Evolutionary conservation across 2,888 invertebrate species (phyloP), one percentile per base, ranked within the genome.

Genomic region (Noctua fimbriata): DNA sequence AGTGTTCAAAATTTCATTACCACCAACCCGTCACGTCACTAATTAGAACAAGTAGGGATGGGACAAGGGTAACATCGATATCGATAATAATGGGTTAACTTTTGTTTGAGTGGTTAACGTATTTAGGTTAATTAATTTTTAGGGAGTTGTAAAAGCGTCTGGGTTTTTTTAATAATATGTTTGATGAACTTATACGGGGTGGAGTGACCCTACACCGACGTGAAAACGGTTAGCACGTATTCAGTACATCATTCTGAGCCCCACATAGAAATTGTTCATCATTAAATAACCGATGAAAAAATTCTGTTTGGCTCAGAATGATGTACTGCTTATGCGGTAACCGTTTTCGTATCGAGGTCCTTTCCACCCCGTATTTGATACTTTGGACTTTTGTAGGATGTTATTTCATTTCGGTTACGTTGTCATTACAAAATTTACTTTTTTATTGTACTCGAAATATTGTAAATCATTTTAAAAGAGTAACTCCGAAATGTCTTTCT

Each of bases 1-100:
- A 85, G 82, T 80, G 80, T 86, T 88, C 88, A 86, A 88, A 90
- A 90, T 91, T 90, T 91, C 84, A 91, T 91, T 90, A 91, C 83
- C 66, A 58, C 76, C 74, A 79, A 78, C 74, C 85, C 84, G 86
- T 84, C 87, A 86, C 88, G 82, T 88, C 79, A 69, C 88, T 88
- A 91, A 91, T 91, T 90, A 89, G 86, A 87, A 83, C 81, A 65
- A 36, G n/a, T 89, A 90, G 90, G 76, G 89, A 14, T 84, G 87
- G 69, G 79, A 78, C 81, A 69, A 3, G 18, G 65, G 12, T 63
- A n/a, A 63, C 58, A 41, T 78, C 65, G 74, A 71, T 83, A 79
- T 85, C 86, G 86, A 85, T 78, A 74, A 74, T 73, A 28, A 41
- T 52, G 52, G 24, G 28, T 32, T 21, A 55, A 69, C 12, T 86